Base-by-base conservation (phyloP, 1,140 invertebrate species). In the Hylaeus anthracinus region DNA sequence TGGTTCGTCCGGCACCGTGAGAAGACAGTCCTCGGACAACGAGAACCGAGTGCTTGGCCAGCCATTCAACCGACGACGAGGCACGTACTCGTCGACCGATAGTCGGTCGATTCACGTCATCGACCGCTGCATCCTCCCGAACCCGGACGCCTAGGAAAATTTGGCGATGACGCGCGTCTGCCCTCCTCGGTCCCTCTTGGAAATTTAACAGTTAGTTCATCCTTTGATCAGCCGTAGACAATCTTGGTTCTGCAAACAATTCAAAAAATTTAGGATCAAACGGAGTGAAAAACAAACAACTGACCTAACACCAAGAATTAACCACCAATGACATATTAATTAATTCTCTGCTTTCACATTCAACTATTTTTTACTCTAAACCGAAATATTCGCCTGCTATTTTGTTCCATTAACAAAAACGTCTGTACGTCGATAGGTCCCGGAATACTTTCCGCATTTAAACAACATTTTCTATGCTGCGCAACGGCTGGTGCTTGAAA, bases 21-120 rank as follows among this genome's bases (percentile, higher is more conserved):
- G 37, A 41, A 56, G 43, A 79, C 70, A n/a, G 51, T 73, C 51
- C 60, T 48, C n/a, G 48, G 26, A 43, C 53, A 51, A 43, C 3
- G 10, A 51, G 55, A 56, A 41, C n/a, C 56, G 8, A 76, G 67
- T 64, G 53, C 55, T 74, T 80, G 75, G 60, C 71, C 60, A 72
- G 61, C 73, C 70, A 76, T 77, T 77, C 79, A 69, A 76, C 67
- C 77, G 64, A 63, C 73, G 74, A 74, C 66, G 58, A 41, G 63
- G 56, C 75, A 51, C 43, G 70, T 64, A 81, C 70, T 69, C 81
- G 43, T 65, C 77, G 86, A 84, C 78, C 85, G 72, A 63, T 72
- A 71, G 53, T 85, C 84, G 83, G 80, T 85, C 70, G 77, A 72
- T 55, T 73, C 83, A 84, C 83, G 76, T 85, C 82, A 85, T 80